Conservation (phyloP, 1,140 invertebrate species). For the Eupristina koningsbergeri region DNA sequence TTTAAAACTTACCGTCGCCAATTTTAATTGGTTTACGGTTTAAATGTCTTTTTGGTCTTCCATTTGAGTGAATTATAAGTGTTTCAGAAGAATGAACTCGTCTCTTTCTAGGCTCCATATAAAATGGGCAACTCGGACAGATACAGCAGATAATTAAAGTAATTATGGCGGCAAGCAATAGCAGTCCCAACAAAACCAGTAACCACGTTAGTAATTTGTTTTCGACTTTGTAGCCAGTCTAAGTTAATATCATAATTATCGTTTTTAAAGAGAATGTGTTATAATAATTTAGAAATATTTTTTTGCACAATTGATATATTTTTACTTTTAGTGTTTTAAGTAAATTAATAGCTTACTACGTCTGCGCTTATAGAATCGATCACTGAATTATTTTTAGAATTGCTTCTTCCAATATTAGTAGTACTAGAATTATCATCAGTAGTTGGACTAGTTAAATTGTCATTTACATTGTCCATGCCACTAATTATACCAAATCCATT, state of each 20-base stretch:
- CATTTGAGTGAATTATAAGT: conserved; percentile 75
- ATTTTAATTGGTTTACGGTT: conserved; percentile 60
- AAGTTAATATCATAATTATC: neutral
- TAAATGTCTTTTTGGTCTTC: conserved; percentile 64
- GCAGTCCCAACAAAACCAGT: conserved; percentile 81
- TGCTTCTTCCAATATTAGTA: conserved; percentile 50
- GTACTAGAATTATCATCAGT: conserved; percentile 37
- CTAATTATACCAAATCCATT: conserved; percentile 73
- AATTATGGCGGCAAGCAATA: conserved; percentile 81
- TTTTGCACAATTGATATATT: neutral
- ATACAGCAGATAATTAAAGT: conserved; percentile 85
- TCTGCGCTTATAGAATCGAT: conserved; percentile 58
- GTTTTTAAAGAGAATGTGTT: neutral
- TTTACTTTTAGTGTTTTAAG: neutral
- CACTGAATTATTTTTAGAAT: conserved; percentile 56
- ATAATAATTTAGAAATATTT: neutral
- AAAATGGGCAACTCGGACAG: conserved; percentile 86
- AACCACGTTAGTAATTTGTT: conserved; percentile 84
- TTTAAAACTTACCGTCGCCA: conserved; percentile 55
- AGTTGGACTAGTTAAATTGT: conserved; percentile 33
- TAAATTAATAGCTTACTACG: conserved; percentile 62
- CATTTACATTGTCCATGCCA: conserved; percentile 54
- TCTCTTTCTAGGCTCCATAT: conserved; percentile 83
- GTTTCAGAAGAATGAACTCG: conserved; percentile 83
- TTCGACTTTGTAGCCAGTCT: conserved; percentile 81